Percentiles rank a stretch among this genome's conserved stretches.
phyloP scores from a whole-genome alignment of 2,888 invertebrate genomes.

The Hemicrepidius hirtus region DNA sequence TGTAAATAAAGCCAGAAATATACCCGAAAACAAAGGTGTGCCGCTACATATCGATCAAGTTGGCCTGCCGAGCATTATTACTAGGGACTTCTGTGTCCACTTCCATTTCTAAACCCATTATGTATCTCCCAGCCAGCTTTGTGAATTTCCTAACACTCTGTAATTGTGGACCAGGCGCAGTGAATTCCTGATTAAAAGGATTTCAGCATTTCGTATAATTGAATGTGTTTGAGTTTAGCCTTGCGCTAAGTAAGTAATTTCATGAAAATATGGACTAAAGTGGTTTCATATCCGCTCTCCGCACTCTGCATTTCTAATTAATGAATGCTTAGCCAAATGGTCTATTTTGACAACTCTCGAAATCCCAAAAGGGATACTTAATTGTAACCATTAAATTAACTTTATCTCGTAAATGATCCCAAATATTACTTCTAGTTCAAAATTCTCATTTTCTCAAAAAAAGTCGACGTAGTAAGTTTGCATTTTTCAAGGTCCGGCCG shows the following conservation, averaged over 20 bases:
- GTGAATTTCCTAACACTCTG: conserved; percentile 61
- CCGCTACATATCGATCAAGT: conserved; percentile 49
- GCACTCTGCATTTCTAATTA: conserved; percentile 48
- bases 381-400: conserved; percentile 37
- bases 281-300: conserved; percentile 48
- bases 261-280: conserved; percentile 51
- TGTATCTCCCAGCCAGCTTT: conserved; percentile 57
- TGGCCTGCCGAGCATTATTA: conserved; percentile 40
- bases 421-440: neutral
- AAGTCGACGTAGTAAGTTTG: too few species aligned
- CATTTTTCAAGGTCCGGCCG: too few species aligned
- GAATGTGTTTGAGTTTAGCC: conserved; percentile 61
- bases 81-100: conserved; percentile 52
- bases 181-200: conserved; percentile 65
- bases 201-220: conserved; percentile 64
- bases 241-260: conserved; percentile 58
- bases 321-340: conserved; percentile 41
- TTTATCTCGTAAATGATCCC: neutral
- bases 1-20: conserved; percentile 35
- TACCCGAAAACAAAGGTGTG: conserved; percentile 49
- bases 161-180: conserved; percentile 60
- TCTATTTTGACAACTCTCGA: conserved; percentile 48
- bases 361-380: conserved; percentile 39
- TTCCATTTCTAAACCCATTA: conserved; percentile 51
- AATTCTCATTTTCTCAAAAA: too few species aligned